phyloP scores from a whole-genome alignment of 2,113 vertebrate genomes.

The Grantiella picta region DNA sequence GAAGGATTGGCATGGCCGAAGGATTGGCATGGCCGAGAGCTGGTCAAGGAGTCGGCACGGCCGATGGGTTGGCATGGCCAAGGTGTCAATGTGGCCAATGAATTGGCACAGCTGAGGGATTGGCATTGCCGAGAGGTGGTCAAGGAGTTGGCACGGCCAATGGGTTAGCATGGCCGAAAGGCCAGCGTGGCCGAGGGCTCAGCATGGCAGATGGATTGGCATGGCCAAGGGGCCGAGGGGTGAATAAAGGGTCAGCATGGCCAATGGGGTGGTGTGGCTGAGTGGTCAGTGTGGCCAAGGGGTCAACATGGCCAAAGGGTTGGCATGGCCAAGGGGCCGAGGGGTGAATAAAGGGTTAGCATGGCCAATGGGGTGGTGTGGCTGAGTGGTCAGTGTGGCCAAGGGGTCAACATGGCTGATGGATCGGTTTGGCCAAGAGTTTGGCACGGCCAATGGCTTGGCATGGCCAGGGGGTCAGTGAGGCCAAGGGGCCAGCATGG shows the following conservation, averaged over 20 bases:
- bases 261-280: no score
- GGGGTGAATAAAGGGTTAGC: neutral
- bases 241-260: neutral
- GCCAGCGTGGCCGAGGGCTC: neutral
- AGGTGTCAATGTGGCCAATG: neutral
- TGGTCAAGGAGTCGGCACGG: accelerated
- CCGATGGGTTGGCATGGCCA: neutral
- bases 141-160: neutral
- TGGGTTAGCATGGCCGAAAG: accelerated
- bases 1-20: neutral
- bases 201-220: neutral
- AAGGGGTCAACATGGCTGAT: neutral
- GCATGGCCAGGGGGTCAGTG: neutral
- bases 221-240: accelerated
- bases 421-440: neutral
- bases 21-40: no score
- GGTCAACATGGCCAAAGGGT: neutral
- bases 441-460: neutral
- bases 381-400: neutral
- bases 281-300: neutral
- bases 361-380: no score
- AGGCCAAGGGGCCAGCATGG: neutral
- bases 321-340: no score
- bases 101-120: accelerated
- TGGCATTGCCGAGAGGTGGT: neutral